Evolutionary conservation across 2,888 invertebrate species (phyloP), one percentile per base, ranked within the genome.

Genomic region (Galeruca laticollis): DNA sequence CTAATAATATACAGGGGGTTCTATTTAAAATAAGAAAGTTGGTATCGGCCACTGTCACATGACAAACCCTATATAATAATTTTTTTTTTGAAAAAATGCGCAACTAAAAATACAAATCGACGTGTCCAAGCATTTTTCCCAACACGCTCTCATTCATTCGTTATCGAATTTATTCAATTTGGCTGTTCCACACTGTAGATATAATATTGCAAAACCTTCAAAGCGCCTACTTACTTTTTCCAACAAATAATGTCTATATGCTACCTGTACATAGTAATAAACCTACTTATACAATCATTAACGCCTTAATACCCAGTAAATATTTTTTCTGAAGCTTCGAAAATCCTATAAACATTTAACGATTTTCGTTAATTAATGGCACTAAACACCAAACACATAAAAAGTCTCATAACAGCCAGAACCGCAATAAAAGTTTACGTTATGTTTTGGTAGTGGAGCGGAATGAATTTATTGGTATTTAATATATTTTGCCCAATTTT

Each of bases 311-410:
- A 31, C 15, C 35, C 56, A 20, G 61, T 21, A 59, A 65, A 57
- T 66, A 59, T 62, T 70, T 70, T 57, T 66, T 51, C 26, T 35
- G 18, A 63, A 52, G 60, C 60, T 67, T 20, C 62, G 62, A 70
- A 70, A 62, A 37, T 51, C 43, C 61, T 10, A 57, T 70, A 70
- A 70, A 70, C 49, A 33, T 61, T 70, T 70, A 66, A 70, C 62
- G 52, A 62, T 61, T 35, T 49, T 10, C 47, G 15, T 59, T 71
- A 71, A 71, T 71, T 71, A 71, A 71, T 60, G 56, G 40, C 63
- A 54, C 43, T 66, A 59, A 49, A 65, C 61, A 65, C 60, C 68
- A 68, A 71, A 68, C 71, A 68, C 68, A 68, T 71, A 71, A 71
- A 71, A 71, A 61, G 68, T 57, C 49, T 65, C 65, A 65, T 71